Evolutionary conservation across 2,113 vertebrate species (phyloP), one percentile per base, ranked within the genome.

Genomic region (Myiopsitta monachus): DNA sequence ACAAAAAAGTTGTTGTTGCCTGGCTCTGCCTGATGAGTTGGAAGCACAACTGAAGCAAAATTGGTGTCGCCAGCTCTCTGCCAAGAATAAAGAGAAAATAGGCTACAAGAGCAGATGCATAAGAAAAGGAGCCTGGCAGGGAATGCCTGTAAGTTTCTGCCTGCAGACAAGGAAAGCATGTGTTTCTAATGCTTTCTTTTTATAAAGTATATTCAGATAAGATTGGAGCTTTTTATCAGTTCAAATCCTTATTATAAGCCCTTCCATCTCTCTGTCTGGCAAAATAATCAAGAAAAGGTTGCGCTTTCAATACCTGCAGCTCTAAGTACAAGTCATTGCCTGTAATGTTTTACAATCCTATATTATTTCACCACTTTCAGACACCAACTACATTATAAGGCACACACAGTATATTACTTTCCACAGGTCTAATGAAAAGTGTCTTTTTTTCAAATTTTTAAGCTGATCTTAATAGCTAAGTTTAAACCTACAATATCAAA

Each of bases 361-460:
- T 90, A 55, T 67, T 93, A 80, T 90, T 97, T 96, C 81, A 88
- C 30, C 51, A 75, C 54, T 76, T 87, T 85, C 54, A 73, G 74
- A n/a, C 18, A 39, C 43, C 4, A 6, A 36, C 18, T 81, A 55
- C 11, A 47, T 77, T 76, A 43, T 68, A 43, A 30, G 33, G 14
- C 38, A 81, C 55, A 86, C 6, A 9, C 1, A 43, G 22, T 2
- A 1, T 75, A 61, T 74, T 91, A 43, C 51, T 90, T 86, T 90
- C 46, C 79, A 81, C 14, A n/a, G 10, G 11, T 51, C 33, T 14
- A 39, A 26, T 61, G 21, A 74, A 80, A 55, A 2, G 0, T 18
- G 15, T 61, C n/a, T 83, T 51, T 86, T 86, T 52, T 33, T 59
- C n/a, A 74, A 63, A 79, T 44, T 67, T 90, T 93, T 78, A 84